Percentiles rank a stretch among this genome's conserved stretches.
Conservation (phyloP, 2,113 vertebrate genomes). For the Gambusia holbrooki region DNA sequence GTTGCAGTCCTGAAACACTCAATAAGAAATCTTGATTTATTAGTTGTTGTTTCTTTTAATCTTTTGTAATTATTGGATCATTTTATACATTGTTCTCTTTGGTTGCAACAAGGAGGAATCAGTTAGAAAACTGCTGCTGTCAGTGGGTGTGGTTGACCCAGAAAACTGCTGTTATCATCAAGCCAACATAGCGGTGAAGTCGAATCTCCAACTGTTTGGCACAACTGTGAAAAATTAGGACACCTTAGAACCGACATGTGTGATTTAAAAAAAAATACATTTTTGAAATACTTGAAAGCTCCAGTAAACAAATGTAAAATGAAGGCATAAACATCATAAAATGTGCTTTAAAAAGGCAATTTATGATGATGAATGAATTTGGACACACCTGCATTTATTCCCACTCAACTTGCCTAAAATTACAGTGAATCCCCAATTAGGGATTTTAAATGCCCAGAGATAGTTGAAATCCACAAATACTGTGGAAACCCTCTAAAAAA, state of each 20-base stretch:
- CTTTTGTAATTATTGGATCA: not conserved
- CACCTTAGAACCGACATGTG: not conserved
- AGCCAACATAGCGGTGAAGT: not conserved
- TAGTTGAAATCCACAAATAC: too few species aligned
- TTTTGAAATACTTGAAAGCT: too few species aligned
- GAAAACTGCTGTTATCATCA: constrained; percentile 3
- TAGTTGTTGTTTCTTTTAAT: not conserved
- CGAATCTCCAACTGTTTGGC: not conserved
- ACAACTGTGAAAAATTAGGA: not conserved
- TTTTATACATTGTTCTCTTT: not conserved
- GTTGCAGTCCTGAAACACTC: not conserved
- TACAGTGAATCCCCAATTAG: too few species aligned
- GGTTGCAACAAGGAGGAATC: constrained; percentile 9
- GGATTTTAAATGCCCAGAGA: too few species aligned
- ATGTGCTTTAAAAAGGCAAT: too few species aligned
- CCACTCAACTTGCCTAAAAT: too few species aligned
- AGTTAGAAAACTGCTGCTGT: not conserved
- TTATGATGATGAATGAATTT: too few species aligned
- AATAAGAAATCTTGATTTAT: not conserved
- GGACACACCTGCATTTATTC: too few species aligned
- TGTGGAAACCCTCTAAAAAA: too few species aligned
- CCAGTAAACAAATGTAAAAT: too few species aligned
- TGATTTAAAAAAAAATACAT: not conserved
- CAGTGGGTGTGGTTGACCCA: constrained; percentile 11
- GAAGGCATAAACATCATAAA: too few species aligned